Evolutionary conservation across 2,888 invertebrate species (phyloP).

Genomic region (Asteroscopus sphinx): DNA sequence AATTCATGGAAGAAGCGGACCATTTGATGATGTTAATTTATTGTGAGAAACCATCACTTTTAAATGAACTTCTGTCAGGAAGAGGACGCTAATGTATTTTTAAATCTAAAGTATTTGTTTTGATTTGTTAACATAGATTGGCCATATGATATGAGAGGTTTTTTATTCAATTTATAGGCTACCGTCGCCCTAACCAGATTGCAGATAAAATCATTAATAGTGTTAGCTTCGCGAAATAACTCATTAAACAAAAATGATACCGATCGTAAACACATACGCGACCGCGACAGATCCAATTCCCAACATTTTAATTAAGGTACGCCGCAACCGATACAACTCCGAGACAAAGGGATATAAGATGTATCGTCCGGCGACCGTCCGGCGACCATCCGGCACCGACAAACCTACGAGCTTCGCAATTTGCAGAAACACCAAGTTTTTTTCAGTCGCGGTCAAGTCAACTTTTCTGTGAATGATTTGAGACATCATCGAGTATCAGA

Average conservation of each 20-base stretch:
- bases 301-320: conserved; percentile 86
- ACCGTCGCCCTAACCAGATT: conserved; percentile 34
- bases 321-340: conserved; percentile 69
- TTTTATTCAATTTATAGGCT: background rate
- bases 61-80: conserved; percentile 29
- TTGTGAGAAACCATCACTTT: conserved; percentile 39
- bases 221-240: conserved; percentile 73
- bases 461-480: conserved; percentile 68
- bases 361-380: conserved; percentile 50
- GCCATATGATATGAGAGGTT: conserved; percentile 5
- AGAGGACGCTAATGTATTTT: conserved; percentile 24
- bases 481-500: conserved; percentile 51
- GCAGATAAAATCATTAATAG: conserved; percentile 54
- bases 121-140: conserved; percentile 17
- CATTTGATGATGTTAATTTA: conserved; percentile 54
- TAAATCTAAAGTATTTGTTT: conserved; percentile 20
- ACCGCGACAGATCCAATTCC: conserved; percentile 76
- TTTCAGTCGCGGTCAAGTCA: conserved; percentile 67
- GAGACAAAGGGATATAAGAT: conserved; percentile 68
- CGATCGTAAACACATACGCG: conserved; percentile 73
- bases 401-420: conserved; percentile 66
- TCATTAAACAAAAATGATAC: conserved; percentile 87
- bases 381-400: conserved; percentile 35
- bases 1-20: conserved; percentile 48
- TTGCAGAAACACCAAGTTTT: conserved; percentile 70